Percentiles rank a stretch among this genome's conserved stretches.
These are phyloP conservation scores for Hydractinia echinata DNA, from an alignment of 30 jellyfish, hydroid and myxozoan species.

Conservation along the genomic window DNA sequence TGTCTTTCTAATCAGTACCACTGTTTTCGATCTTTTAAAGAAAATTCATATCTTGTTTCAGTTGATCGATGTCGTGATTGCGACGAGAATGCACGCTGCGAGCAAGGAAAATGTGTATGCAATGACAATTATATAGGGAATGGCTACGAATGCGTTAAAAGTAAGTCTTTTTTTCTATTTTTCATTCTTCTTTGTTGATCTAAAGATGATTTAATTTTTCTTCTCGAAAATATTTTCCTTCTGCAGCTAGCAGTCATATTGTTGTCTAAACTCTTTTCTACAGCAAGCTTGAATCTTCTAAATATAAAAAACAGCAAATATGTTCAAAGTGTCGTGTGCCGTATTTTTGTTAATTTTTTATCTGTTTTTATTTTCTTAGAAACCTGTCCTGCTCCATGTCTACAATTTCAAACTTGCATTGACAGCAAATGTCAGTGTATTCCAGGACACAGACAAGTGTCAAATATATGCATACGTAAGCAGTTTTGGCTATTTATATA, in stretches of 20 bases:
- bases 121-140: conserved; percentile 22
- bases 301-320: no score
- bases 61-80: conserved; percentile 43
- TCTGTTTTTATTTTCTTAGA: background rate
- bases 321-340: no score
- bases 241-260: no score
- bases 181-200: background rate
- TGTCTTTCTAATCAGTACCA: no score
- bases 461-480: conserved; percentile 30
- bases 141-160: conserved; percentile 34
- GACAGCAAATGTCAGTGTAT: conserved; percentile 35
- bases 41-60: background rate
- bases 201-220: no score
- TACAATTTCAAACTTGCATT: conserved; percentile 32
- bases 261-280: no score
- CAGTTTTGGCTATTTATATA: background rate
- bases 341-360: background rate
- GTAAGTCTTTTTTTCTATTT: background rate
- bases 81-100: conserved; percentile 23
- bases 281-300: no score
- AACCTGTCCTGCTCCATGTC: conserved; percentile 28
- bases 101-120: conserved; percentile 25
- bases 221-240: no score
- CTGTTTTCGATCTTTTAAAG: background rate
- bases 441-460: conserved; percentile 27